Conservation (phyloP, 2,888 invertebrate species). For the Rhopalosiphum nymphaeae region DNA sequence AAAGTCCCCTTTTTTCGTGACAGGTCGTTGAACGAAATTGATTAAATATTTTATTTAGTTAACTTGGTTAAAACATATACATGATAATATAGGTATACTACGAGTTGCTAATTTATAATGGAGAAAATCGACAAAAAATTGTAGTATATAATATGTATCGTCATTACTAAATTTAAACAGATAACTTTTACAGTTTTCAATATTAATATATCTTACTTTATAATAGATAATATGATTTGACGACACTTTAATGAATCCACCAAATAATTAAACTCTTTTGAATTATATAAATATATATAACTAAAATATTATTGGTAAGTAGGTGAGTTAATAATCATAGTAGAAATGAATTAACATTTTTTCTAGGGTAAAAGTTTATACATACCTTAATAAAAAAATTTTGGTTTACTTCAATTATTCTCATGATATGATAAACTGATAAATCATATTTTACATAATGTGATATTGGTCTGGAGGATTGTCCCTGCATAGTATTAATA, state of each 20-base stretch:
- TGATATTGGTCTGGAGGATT: not conserved
- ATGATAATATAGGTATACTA: not conserved
- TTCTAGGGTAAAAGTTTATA: not conserved
- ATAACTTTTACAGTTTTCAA: not conserved
- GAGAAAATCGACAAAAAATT: not conserved
- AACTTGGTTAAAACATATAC: not conserved
- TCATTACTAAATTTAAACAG: not conserved
- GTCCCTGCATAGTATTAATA: not conserved
- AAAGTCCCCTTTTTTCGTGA: not conserved
- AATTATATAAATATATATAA: not conserved
- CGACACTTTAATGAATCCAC: not conserved
- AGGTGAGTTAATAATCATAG: not conserved
- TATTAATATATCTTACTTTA: not conserved
- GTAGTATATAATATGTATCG: too few relatives aligned
- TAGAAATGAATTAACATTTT: not conserved
- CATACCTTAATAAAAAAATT: not conserved
- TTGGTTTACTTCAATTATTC: not conserved
- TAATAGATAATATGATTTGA: not conserved
- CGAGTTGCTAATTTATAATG: not conserved
- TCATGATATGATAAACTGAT: not conserved
- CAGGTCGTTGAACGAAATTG: not conserved
- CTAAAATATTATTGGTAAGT: not conserved
- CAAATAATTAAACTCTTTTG: not conserved
- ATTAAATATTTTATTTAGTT: not conserved
- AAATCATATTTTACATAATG: not conserved